Percentiles rank a stretch among this genome's conserved stretches.
These are phyloP conservation scores for Harmothoe impar DNA, from an alignment of 2,888 invertebrate species.

Conservation along the genomic window DNA sequence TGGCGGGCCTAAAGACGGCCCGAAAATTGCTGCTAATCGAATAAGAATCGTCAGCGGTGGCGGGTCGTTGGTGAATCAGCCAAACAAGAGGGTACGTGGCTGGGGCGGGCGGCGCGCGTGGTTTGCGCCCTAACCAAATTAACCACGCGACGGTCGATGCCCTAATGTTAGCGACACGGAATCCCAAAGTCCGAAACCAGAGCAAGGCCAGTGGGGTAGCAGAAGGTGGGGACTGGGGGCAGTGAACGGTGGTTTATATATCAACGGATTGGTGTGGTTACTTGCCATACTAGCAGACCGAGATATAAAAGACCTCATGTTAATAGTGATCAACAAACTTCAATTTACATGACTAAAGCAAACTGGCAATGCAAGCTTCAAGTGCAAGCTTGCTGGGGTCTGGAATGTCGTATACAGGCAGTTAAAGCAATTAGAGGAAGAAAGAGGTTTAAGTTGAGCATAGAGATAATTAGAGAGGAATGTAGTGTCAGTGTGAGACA, in stretches of 20 bases:
- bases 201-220: not conserved
- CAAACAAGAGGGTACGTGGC: constrained; percentile 38
- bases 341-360: no score
- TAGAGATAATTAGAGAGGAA: no score
- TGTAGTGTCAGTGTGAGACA: no score
- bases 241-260: not conserved
- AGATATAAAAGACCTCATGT: no score
- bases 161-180: constrained; percentile 27
- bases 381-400: no score
- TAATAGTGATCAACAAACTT: no score
- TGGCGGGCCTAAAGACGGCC: not conserved
- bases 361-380: no score
- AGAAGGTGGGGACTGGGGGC: not conserved
- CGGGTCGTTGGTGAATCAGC: constrained; percentile 43
- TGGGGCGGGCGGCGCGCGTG: not conserved
- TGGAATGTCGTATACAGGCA: no score
- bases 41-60: constrained; percentile 37
- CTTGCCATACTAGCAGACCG: no score
- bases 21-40: constrained; percentile 24
- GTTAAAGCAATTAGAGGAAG: no score
- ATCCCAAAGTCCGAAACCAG: not conserved
- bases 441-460: no score
- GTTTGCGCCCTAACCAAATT: constrained; percentile 24
- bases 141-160: constrained; percentile 18
- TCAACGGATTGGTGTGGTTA: not conserved